Evolutionary conservation across 2,113 vertebrate genomes (phyloP), one percentile per base, ranked within the genome.

Genomic region (Oryzias curvinotus): DNA sequence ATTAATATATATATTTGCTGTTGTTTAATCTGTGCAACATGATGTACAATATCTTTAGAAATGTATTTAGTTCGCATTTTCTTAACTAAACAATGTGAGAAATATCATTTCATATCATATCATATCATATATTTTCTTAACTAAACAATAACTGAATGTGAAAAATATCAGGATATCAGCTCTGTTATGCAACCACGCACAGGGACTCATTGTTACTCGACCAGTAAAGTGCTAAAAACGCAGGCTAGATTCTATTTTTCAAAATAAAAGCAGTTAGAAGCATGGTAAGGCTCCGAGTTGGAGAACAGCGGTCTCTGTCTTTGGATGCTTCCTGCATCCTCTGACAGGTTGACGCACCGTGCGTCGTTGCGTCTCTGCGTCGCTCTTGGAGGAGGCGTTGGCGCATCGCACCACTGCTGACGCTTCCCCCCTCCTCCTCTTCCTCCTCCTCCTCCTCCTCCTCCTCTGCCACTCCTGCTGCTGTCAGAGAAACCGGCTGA

Each of bases 301-400:
- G 46, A 30, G 26, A 2, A 0, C 2, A 2, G 5, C 0, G 2
- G 17, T 5, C 4, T 1, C 4, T 23, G 62, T 49, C 57, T 52
- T 7, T 15, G 8, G 0, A 36, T 1, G 4, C 25, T 4, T 0
- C 12, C 36, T 42, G 47, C 36, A 23, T 6, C 4, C 17, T 17
- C 42, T 4, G 7, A 5, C 2, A 8, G 0, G 67, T 85, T 82
- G 76, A 86, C 76, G 70, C 65, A 47, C 5, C 36, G 44, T 5
- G 71, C 75, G 62, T 57, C 71, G 66, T 81, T 36, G 77, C 76
- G 79, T 90, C 72, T 71, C 26, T 86, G 84, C 82, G 85, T 88
- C 81, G 78, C 62, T 73, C 47, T 48, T 19, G 16, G 42, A 85
- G 87, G 88, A 87, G 89, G 85, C 84, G 85, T 89, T 87, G 80